These are phyloP conservation scores for Acanthosepion esculentum DNA, from an alignment of 2,888 invertebrate species.

Conservation along the genomic window DNA sequence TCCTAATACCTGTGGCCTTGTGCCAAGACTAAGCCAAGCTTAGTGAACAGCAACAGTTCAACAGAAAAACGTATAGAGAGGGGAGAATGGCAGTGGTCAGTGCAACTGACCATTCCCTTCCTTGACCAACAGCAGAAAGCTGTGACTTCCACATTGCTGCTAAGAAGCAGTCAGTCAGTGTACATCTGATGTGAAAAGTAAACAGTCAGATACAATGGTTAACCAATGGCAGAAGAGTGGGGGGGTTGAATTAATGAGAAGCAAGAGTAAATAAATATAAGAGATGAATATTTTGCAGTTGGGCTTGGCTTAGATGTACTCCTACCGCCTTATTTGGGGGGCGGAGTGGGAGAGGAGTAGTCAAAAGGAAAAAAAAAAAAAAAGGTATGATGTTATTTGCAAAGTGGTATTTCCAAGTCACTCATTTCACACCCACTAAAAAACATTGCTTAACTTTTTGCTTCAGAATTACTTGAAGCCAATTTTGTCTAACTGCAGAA, in stretches of 20 bases:
- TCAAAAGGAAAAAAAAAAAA: too few relatives aligned
- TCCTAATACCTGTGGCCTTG: too few relatives aligned
- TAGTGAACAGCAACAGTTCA: too few relatives aligned
- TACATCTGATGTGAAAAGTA: background rate
- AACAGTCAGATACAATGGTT: background rate
- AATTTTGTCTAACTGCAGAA: too few relatives aligned
- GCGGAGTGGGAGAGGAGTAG: too few relatives aligned
- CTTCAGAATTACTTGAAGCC: too few relatives aligned
- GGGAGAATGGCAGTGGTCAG: too few relatives aligned
- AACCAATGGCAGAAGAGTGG: background rate
- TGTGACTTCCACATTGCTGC: background rate
- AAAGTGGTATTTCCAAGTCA: too few relatives aligned
- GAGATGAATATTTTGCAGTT: background rate
- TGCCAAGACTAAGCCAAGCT: too few relatives aligned
- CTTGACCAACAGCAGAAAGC: background rate
- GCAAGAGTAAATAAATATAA: background rate
- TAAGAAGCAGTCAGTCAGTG: background rate
- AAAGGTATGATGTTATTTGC: too few relatives aligned
- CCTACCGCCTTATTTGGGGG: background rate
- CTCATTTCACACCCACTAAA: too few relatives aligned
- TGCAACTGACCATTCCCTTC: background rate
- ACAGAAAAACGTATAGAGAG: background rate
- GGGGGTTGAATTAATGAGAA: background rate
- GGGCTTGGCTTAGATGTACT: background rate
- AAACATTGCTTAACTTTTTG: too few relatives aligned